Evolutionary conservation across 2,888 invertebrate species (phyloP), one percentile per base, ranked within the genome.

Genomic region (Globia sparganii): DNA sequence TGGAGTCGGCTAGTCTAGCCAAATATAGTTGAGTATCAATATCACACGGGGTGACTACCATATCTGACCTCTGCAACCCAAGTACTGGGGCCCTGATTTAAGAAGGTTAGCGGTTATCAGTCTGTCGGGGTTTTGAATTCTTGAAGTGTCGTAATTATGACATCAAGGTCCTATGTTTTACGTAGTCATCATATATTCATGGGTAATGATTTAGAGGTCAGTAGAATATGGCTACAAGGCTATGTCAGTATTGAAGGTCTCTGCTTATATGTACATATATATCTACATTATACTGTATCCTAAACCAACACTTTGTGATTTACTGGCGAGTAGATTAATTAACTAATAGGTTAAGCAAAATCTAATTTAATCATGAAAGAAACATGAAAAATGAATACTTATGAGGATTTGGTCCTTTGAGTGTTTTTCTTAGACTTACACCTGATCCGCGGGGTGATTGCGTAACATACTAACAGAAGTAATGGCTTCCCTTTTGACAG

Each of bases 61-160:
- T 28, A 62, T 28, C 53, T 83, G 80, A 80, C 67, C 72, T 67
- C 46, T 78, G 66, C 72, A 67, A 78, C 70, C 25, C 61, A 62
- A 78, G 71, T 62, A 67, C 58, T 61, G 80, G 68, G 68, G 56
- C 61, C 69, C 59, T 66, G 83, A 83, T 80, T 83, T n/a, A 66
- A 61, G 56, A 83, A 83, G 83, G 83, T 80, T 80, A 70, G 61
- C 59, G 71, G 78, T 78, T 83, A 83, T 83, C 80, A 53, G 28
- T 34, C 56, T 40, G 61, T 62, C 43, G 49, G 61, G 70, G 46
- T 61, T 78, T 71, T 58, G 43, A 67, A 71, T 77, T 70, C 76
- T 64, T 53, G 69, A 49, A 58, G 34, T 53, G 49, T 53, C 18
- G 34, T 58, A 25, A 31, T 37, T 62, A 49, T 81, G 31, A 34